These are phyloP conservation scores for Pseudococcus jackbeardsleyi DNA, from an alignment of 2,888 invertebrate species.

Conservation along the genomic window DNA sequence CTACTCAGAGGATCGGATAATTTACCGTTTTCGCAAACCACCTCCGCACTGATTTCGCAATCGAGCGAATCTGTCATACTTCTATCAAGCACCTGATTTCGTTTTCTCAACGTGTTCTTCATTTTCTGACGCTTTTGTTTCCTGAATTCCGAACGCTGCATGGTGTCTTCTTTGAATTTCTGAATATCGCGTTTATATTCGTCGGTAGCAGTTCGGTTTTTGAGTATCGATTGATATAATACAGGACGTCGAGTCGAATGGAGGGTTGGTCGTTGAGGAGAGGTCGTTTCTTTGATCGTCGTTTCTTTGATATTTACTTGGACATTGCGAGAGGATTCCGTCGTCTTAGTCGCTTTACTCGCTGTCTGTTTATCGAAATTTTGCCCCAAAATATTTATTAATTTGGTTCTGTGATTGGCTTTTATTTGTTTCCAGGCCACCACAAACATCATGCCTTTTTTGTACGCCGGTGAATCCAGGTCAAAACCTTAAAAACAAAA, in stretches of 20 bases:
- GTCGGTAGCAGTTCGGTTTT: background rate
- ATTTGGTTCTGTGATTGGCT: background rate
- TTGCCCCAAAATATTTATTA: background rate
- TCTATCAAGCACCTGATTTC: background rate
- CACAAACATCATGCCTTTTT: background rate
- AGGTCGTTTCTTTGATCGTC: too few species aligned
- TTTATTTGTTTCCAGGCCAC: background rate
- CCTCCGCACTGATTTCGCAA: background rate
- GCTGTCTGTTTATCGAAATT: background rate
- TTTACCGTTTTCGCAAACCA: background rate
- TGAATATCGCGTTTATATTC: background rate
- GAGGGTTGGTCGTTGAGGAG: background rate
- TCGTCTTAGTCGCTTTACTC: background rate
- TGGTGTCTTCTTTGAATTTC: background rate
- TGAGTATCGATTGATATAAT: background rate
- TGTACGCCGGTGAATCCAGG: background rate
- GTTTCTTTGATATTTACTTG: background rate
- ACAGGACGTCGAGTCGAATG: background rate
- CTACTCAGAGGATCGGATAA: background rate
- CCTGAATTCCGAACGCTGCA: background rate
- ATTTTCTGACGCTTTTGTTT: background rate
- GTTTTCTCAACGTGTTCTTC: background rate
- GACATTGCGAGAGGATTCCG: background rate
- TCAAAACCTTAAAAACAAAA: background rate
- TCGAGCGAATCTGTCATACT: background rate